A percentile compares a stretch with the other conserved stretches of the same genome.
Evolutionary conservation across 2,113 vertebrate species (phyloP).

Genomic region (Pampusana beccarii): DNA sequence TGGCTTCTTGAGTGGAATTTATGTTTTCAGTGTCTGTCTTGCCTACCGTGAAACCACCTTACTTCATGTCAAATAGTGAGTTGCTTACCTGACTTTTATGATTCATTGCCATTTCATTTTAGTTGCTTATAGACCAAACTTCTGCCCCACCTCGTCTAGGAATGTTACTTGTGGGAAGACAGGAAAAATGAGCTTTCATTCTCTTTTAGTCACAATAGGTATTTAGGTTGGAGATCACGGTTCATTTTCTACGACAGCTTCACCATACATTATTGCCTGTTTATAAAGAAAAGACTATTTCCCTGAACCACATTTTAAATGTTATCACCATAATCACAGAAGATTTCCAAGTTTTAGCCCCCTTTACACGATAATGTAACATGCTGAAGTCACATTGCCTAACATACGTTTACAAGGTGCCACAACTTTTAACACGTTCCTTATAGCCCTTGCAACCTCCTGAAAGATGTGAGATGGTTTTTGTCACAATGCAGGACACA

Average conservation of each 20-base stretch:
- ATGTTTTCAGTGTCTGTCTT: neutral
- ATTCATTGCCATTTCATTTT: neutral
- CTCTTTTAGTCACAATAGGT: neutral
- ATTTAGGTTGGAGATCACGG: neutral
- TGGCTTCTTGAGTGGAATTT: neutral
- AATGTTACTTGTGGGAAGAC: neutral
- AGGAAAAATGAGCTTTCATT: neutral
- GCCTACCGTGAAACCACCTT: neutral
- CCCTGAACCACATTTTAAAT: neutral
- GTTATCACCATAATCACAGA: neutral
- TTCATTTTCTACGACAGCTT: neutral
- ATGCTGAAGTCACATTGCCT: neutral
- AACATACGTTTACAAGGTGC: neutral
- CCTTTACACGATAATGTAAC: neutral
- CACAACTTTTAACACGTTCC: neutral
- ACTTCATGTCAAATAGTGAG: neutral
- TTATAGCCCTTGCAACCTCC: neutral
- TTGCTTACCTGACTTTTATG: neutral
- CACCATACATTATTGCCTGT: neutral
- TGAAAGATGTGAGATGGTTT: neutral
- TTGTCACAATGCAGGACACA: neutral
- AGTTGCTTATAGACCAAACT: neutral
- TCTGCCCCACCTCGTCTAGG: neutral
- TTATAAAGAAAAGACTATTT: neutral
- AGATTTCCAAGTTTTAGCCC: neutral